Conservation (phyloP, 2,888 invertebrate species). For the Scaptomyza polygonia region DNA sequence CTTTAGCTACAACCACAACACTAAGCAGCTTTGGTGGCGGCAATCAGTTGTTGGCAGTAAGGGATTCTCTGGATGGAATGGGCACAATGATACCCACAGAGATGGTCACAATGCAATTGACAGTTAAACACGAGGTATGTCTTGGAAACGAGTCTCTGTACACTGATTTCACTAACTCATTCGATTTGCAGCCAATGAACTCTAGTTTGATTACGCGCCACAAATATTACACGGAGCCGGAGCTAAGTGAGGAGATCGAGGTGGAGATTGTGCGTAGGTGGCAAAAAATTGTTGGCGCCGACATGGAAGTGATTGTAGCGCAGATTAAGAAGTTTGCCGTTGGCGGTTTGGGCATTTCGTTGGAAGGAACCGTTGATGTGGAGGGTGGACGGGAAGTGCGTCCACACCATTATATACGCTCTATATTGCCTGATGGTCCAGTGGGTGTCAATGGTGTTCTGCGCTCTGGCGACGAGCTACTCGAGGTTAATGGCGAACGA, state of each 20-base stretch:
- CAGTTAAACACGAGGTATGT: constrained; percentile 75
- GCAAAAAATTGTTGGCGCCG: constrained; percentile 91
- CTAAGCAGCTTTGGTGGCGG: constrained; percentile 81
- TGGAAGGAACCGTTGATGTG: constrained; percentile 99
- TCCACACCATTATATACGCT: constrained; percentile 99
- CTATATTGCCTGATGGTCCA: constrained; percentile 98
- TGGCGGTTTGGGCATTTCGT: constrained; percentile 97
- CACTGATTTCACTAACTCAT: neutral
- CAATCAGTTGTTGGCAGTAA: constrained; percentile 81
- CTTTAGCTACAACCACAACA: constrained; percentile 57
- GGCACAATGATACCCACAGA: constrained; percentile 82
- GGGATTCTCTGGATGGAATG: constrained; percentile 81
- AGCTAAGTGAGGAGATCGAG: constrained; percentile 89
- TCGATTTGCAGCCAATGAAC: constrained; percentile 73
- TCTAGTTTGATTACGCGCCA: constrained; percentile 76
- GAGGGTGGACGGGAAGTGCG: constrained; percentile 98
- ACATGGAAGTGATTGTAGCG: constrained; percentile 91
- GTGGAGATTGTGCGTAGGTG: constrained; percentile 92
- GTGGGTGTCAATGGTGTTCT: constrained; percentile 96
- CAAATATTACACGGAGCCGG: constrained; percentile 83
- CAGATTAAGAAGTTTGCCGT: constrained; percentile 93
- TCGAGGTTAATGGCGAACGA: constrained; percentile 96
- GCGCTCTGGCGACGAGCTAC: constrained; percentile 96
- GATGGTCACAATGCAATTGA: constrained; percentile 57
- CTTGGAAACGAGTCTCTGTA: neutral